Evolutionary conservation across 2,797 vertebrate genomes (phyloP).

Genomic region (Muscicapa comitata): DNA sequence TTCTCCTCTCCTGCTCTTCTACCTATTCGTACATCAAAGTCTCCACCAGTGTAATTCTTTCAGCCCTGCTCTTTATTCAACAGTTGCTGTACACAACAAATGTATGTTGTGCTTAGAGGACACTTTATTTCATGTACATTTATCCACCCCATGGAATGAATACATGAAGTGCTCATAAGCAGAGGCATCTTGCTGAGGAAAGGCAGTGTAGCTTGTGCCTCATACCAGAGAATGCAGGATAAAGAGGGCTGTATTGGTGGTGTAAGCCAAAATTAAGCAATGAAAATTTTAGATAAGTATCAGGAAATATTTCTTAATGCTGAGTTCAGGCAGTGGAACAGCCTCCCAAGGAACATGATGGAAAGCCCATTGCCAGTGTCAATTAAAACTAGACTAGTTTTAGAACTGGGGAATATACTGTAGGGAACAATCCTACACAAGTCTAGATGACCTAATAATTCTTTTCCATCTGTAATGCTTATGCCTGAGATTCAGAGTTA

Average conservation of each 20-base stretch:
- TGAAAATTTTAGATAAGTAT: background rate
- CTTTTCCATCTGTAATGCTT: conserved; percentile 39
- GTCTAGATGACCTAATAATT: conserved; percentile 51
- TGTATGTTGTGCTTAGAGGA: conserved; percentile 27
- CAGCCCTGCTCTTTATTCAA: conserved; percentile 60
- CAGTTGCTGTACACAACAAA: conserved; percentile 55
- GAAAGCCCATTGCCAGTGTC: conserved; percentile 24
- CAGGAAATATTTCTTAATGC: conserved; percentile 37
- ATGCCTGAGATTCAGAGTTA: background rate
- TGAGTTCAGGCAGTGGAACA: background rate
- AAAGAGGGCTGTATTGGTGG: background rate
- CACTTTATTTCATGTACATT: conserved; percentile 6
- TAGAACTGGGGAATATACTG: background rate
- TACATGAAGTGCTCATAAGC: background rate
- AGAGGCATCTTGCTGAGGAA: background rate
- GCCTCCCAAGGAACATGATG: conserved; percentile 32
- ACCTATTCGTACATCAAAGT: conserved; percentile 48
- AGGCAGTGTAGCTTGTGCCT: background rate
- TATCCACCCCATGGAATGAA: background rate
- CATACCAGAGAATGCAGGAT: background rate
- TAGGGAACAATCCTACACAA: conserved; percentile 24
- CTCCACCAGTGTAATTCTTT: conserved; percentile 63
- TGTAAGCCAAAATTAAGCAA: background rate
- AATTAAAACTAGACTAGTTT: conserved; percentile 56
- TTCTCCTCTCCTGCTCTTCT: conserved; percentile 36